phyloP scores from a whole-genome alignment of 2,888 invertebrate genomes.

The Zootermopsis nevadensis region DNA sequence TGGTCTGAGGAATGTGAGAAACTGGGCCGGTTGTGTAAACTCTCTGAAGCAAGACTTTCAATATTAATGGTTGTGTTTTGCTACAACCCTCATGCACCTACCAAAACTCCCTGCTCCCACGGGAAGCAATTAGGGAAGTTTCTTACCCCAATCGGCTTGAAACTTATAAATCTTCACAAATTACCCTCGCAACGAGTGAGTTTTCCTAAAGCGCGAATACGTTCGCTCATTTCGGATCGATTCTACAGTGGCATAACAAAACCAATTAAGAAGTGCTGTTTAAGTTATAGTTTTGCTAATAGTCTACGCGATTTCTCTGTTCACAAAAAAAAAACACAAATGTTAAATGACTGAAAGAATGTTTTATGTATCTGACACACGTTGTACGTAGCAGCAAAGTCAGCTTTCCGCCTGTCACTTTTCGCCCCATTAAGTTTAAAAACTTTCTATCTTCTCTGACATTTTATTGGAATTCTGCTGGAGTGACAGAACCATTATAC shows the following conservation, averaged over 20 bases:
- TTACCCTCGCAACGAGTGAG: slow-evolving; percentile 1
- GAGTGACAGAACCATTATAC: not conserved
- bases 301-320: not conserved
- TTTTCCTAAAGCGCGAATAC: not conserved
- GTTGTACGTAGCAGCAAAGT: not conserved
- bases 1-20: not conserved
- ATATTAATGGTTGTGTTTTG: slow-evolving; percentile 49
- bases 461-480: not conserved
- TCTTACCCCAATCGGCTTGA: slow-evolving; percentile 49
- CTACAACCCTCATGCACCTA: slow-evolving; percentile 31
- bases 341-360: not conserved
- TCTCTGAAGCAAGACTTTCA: slow-evolving; percentile 37
- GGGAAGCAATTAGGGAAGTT: slow-evolving; percentile 52
- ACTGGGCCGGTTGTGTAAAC: not conserved
- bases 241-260: slow-evolving; percentile 46
- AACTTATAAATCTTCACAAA: slow-evolving; percentile 50
- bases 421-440: not conserved
- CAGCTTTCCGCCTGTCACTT: not conserved
- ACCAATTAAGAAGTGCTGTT: slow-evolving; percentile 46
- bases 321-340: not conserved
- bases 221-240: not conserved
- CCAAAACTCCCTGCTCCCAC: not conserved
- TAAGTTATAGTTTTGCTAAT: not conserved
- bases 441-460: not conserved
- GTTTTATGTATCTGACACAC: not conserved